phyloP scores from a whole-genome alignment of 2,888 invertebrate species.

The Drosophila helvetica region DNA sequence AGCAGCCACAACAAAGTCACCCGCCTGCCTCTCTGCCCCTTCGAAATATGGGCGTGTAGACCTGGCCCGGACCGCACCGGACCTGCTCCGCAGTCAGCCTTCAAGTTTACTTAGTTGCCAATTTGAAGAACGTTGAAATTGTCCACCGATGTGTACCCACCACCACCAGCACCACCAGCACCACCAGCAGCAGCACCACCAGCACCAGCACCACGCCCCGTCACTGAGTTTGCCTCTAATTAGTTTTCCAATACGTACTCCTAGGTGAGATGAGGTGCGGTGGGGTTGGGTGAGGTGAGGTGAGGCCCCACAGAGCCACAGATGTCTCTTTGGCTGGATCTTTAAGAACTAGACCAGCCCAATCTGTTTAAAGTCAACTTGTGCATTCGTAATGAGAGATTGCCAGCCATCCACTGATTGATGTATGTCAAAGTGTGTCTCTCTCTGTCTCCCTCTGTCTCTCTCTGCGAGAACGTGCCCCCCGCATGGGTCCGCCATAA shows the following conservation, averaged over 20 bases:
- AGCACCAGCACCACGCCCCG: conserved; percentile 11
- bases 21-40: not conserved
- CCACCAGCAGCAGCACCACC: conserved; percentile 22
- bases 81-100: conserved; percentile 37
- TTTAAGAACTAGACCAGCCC: conserved; percentile 52
- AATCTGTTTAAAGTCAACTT: conserved; percentile 54
- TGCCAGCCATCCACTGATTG: conserved; percentile 57
- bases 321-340: conserved; percentile 29
- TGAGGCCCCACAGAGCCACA: conserved; percentile 5
- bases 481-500: conserved; percentile 28
- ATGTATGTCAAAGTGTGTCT: conserved; percentile 56
- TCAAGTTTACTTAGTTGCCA: conserved; percentile 67
- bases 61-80: conserved; percentile 31
- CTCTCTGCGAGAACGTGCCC: conserved; percentile 41
- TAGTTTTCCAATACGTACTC: conserved; percentile 61
- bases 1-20: conserved; percentile 52
- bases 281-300: not conserved
- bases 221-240: conserved; percentile 56
- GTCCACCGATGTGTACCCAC: conserved; percentile 50
- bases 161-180: conserved; percentile 12
- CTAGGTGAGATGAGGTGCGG: too few relatives aligned
- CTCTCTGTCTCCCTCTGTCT: not conserved
- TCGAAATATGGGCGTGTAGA: conserved; percentile 43
- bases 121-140: conserved; percentile 55
- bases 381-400: conserved; percentile 66